Percentiles rank a stretch among this genome's conserved stretches.
Conservation (phyloP, 2,797 vertebrate genomes). For the Erethizon dorsatum region DNA sequence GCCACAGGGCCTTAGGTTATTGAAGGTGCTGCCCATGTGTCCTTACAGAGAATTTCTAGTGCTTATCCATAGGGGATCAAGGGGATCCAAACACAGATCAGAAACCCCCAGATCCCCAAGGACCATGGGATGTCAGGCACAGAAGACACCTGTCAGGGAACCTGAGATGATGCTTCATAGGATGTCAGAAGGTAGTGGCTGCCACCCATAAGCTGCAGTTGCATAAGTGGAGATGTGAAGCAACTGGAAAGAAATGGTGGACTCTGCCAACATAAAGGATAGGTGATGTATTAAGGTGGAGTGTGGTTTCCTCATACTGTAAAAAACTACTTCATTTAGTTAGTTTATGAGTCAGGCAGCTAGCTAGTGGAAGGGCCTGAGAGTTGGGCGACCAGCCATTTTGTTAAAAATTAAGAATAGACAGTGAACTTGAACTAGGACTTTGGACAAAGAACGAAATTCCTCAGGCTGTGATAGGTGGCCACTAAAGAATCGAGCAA, state of each 20-base stretch:
- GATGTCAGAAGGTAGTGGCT: neutral
- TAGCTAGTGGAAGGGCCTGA: neutral
- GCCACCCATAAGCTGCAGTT: neutral
- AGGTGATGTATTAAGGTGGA: neutral
- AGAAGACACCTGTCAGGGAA: neutral
- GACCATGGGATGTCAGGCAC: neutral
- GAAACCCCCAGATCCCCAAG: neutral
- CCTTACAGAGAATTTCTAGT: neutral
- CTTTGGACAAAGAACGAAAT: neutral
- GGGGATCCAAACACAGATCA: neutral
- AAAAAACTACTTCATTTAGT: neutral
- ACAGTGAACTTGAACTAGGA: neutral
- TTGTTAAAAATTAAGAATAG: neutral
- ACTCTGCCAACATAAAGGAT: neutral
- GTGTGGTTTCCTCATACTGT: neutral
- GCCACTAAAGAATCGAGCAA: neutral
- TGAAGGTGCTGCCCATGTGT: neutral
- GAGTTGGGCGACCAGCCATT: neutral
- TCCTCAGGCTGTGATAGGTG: neutral
- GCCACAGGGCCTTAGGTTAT: neutral
- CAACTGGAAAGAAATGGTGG: neutral
- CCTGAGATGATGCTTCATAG: neutral
- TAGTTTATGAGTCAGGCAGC: neutral
- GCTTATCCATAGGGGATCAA: neutral
- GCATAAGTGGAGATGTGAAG: neutral